phyloP scores from a whole-genome alignment of 2,113 vertebrate species.

The Gopherus evgoodei region DNA sequence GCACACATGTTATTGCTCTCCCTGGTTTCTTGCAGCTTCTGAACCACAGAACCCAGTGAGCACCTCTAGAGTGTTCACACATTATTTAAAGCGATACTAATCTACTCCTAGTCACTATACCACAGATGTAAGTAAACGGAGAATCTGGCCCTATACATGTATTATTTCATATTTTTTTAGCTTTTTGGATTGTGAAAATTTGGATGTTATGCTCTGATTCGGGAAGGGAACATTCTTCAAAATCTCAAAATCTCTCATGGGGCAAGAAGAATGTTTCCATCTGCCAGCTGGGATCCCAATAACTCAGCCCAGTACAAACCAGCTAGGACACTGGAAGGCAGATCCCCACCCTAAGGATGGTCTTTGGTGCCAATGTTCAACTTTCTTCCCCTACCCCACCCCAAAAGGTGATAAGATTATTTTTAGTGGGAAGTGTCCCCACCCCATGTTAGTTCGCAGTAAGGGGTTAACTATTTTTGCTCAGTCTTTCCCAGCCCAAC shows the following conservation, averaged over 20 bases:
- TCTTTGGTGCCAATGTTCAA: not conserved
- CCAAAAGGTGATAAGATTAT: not conserved
- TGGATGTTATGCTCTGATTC: not conserved
- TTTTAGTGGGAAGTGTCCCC: not conserved
- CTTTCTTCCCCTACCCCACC: not conserved
- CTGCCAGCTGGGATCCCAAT: not conserved
- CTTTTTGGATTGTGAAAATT: not conserved
- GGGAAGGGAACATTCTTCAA: not conserved
- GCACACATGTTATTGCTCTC: not conserved
- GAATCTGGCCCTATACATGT: not conserved
- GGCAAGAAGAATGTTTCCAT: not conserved
- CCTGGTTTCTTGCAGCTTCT: not conserved
- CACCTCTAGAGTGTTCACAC: not conserved
- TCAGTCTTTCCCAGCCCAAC: not conserved
- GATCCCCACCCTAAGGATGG: not conserved
- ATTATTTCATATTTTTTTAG: not conserved
- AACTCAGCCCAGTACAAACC: not conserved
- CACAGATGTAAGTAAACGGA: constrained; percentile 13
- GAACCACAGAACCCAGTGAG: not conserved
- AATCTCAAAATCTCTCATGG: not conserved
- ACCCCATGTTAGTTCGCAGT: not conserved
- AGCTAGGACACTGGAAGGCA: not conserved
- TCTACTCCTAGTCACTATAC: not conserved
- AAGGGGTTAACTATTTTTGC: not conserved
- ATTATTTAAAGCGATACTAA: not conserved